phyloP scores from a whole-genome alignment of 2,797 vertebrate species.

The Tiaroga cobitis region DNA sequence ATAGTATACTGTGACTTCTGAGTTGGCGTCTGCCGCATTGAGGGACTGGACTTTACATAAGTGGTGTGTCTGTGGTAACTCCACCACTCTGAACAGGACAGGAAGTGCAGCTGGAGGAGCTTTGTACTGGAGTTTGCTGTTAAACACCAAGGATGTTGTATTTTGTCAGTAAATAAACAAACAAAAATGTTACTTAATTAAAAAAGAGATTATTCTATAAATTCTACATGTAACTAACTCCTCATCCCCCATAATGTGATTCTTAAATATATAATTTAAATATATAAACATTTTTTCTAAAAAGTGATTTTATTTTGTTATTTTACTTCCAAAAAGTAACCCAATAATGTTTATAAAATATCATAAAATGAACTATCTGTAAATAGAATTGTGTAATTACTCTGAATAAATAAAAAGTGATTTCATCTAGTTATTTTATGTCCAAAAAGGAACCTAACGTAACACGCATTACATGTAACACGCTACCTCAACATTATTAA shows the following conservation, averaged over 20 bases:
- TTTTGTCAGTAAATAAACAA: not conserved
- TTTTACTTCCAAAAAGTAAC: not conserved
- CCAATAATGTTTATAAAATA: not conserved
- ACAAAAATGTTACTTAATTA: not conserved
- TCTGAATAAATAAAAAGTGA: not conserved
- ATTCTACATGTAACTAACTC: not conserved
- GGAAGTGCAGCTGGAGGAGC: conserved; percentile 76
- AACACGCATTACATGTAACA: not conserved
- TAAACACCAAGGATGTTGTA: not conserved
- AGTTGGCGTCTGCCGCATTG: conserved; percentile 79
- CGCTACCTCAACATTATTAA: not conserved
- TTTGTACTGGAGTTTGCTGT: conserved; percentile 74
- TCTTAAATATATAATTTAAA: not conserved
- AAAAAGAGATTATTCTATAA: not conserved
- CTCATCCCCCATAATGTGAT: not conserved
- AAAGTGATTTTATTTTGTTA: not conserved
- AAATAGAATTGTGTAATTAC: not conserved
- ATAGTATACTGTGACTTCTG: conserved; percentile 83
- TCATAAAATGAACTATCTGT: not conserved
- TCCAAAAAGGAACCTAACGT: not conserved
- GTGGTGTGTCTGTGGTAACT: conserved; percentile 73
- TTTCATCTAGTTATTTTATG: not conserved
- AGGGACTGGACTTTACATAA: conserved; percentile 81
- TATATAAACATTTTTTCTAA: not conserved
- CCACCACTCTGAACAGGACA: conserved; percentile 79